Base-by-base conservation (phyloP, 1,140 invertebrate genomes). In the Oncopodura yosiiana region DNA sequence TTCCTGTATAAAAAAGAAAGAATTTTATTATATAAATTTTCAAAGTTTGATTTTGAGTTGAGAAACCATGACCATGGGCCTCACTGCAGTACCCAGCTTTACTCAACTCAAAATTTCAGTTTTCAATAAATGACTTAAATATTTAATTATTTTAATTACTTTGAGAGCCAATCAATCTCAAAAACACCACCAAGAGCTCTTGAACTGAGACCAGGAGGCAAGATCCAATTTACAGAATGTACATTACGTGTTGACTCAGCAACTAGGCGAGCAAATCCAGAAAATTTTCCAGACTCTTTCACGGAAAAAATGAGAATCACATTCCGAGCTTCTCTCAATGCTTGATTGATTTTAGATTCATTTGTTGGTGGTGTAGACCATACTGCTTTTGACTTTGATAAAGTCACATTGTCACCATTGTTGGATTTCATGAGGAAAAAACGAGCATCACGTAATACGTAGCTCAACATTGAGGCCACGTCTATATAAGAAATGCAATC, bases 391-490 rank as follows among this genome's bases (percentile, higher is more conserved):
- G 82, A 83, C 73, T 97, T 97, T 1, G 93, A 93, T 24, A 97
- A 66, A 21, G 85, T 84, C 26, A 98, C 84, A 74, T 98, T 98
- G 71, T 97, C 94, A 56, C 86, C 85, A 74, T 97, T 97, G 71
- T 96, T 96, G 39, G 92, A 95, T 72, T 97, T 97, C 59, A 98
- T 95, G 21, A 97, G 79, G 74, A 96, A 98, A 76, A 94, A 97
- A 61, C 91, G 78, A 56, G 93, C 87, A 71, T 94, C 89, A 63
- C 90, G 78, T 70, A 96, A 95, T 45, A 97, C 77, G 70, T 95
- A 95, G 74, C 93, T 94, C 44, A 97, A 72, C 73, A 92, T 87
- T 9, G 86, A 87, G 67, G 82, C 75, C 67, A 90, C 91, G 73
- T 91, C 86, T 66, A 86, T n/a, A n/a, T 11, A 26, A 8, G n/a